These are phyloP conservation scores for Sinonovacula constricta DNA, from an alignment of 1,140 invertebrate species.

Conservation along the genomic window DNA sequence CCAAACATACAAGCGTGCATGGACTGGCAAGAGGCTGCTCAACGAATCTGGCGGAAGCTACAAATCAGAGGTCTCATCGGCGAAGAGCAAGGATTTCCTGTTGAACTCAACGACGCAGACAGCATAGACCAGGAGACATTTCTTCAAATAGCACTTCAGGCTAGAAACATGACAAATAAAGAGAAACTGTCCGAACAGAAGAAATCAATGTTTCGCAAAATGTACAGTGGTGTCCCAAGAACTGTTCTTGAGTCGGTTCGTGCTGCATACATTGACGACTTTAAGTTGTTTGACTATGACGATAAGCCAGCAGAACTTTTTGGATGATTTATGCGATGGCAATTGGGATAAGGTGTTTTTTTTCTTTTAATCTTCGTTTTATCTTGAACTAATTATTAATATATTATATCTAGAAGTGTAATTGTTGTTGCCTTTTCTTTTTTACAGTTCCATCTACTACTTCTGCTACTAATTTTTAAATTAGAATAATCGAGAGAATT, in stretches of 20 bases:
- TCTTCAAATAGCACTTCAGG: conserved; percentile 4
- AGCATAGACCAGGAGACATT: background rate
- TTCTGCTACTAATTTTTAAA: no score
- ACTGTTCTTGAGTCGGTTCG: background rate
- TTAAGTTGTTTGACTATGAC: conserved; percentile 30
- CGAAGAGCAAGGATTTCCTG: conserved; percentile 7
- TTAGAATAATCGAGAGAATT: no score
- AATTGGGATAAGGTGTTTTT: no score
- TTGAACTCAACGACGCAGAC: background rate
- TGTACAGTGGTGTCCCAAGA: conserved; percentile 7
- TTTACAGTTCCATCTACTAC: no score
- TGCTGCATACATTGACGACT: background rate
- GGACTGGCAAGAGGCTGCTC: conserved; percentile 4
- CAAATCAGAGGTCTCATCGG: conserved; percentile 25
- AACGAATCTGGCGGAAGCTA: conserved; percentile 35
- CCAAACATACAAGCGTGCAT: conserved; percentile 17
- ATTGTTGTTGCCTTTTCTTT: no score
- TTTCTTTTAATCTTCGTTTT: no score
- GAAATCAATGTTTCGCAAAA: conserved; percentile 6
- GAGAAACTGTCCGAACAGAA: conserved; percentile 6
- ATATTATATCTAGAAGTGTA: no score
- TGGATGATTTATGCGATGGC: no score
- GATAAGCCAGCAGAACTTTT: no score
- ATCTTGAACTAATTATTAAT: no score
- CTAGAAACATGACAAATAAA: background rate